Evolutionary conservation across 1,140 invertebrate species (phyloP), one percentile per base, ranked within the genome.

Genomic region (Araneus ventricosus): DNA sequence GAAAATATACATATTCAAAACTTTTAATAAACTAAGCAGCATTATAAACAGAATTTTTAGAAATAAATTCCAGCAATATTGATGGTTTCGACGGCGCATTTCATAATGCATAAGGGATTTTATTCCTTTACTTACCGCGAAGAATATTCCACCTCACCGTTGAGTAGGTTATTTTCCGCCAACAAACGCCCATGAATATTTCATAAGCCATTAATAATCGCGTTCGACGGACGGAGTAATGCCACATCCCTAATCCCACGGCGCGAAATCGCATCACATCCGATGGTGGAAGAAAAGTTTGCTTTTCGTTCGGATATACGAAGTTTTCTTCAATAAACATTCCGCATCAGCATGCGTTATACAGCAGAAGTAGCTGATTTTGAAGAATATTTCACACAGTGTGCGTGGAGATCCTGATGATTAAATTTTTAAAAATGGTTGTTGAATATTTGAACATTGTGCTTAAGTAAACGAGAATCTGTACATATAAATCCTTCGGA

Each of bases 161-260:
- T 30, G 70, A 75, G 14, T 37, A 75, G 27, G 67, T 34, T 75
- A 75, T 34, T 75, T 75, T 75, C 70, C 20, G 27, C 17, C 67
- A 27, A 37, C 70, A 34, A 75, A 37, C 30, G 30, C 27, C 20
- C 82, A 84, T 84, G 82, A 84, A 84, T 84, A 84, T 84, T 84
- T 84, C 82, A 84, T 84, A 27, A 84, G 82, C 39, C 82, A 52
- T 52, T 84, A 84, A 84, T 84, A 84, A 84, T 10, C 6, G 45
- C 41, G 41, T 84, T 84, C 27, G 41, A 27, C 24, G 24, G 24
- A 45, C 41, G 41, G 39, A 45, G n/a, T 52, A 84, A 84, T 24
- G 41, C n/a, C n/a, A 34, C 30, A 82, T 37, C 34, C 45, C 45
- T 84, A 30, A 84, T 84, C 45, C 82, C 82, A 24, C 5, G 30